Base-by-base conservation (phyloP, 1,140 invertebrate species). In the Drosophila gunungcola region DNA sequence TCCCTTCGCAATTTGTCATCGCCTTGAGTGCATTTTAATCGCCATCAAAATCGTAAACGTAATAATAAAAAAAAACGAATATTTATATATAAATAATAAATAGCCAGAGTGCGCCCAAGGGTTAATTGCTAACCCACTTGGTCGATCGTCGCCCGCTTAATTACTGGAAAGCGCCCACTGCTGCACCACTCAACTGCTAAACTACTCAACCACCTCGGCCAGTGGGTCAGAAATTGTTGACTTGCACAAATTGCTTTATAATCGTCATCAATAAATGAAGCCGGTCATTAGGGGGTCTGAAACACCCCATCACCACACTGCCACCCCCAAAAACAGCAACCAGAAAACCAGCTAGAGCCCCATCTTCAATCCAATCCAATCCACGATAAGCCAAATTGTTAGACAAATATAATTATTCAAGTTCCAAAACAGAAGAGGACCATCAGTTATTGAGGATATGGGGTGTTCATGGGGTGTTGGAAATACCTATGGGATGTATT, bases 181-280 rank as follows among this genome's bases (percentile, higher is more conserved):
- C 57, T 21, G 16, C 16, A 21, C 16, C 16, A 21, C 16, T 21
- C 16, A 21, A 51, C 53, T 29, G 16, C 41, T n/a, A 9, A 34
- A 41, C 54, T 13, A 21, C 43, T 25, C 13, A 21, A 32, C 27
- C 51, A 74, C 52, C 56, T 60, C 41, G 27, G 34, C 62, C 52
- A 77, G 32, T 78, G 74, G 74, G 74, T 78, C 74, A 57, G 57
- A 34, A 57, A 69, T 62, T 77, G 64, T 78, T 78, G 73, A 78
- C 74, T 78, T 48, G 82, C 84, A 86, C 84, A 89, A 89, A 89
- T 89, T 89, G 85, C 84, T 89, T 89, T 89, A 89, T 89, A 89
- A 89, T 89, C 84, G 73, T 80, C 85, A 89, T 89, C 84, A 89
- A 89, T 89, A 89, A 88, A 78, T 80, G 52, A 89, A 88, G 73